These are phyloP conservation scores for Microplitis manilae DNA, from an alignment of 2,888 invertebrate genomes.

Conservation along the genomic window DNA sequence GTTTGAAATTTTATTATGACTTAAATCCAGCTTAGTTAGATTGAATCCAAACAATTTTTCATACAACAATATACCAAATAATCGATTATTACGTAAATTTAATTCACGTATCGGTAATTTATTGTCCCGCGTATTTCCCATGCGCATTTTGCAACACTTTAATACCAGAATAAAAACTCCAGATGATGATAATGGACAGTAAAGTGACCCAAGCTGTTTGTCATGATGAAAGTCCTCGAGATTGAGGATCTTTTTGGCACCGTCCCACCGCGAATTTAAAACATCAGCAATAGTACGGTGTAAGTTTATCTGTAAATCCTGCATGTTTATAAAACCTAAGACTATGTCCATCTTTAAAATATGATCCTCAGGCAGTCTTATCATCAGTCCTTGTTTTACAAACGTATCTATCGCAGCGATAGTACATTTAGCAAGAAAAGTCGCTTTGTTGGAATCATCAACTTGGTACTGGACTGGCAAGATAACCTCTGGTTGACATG, in stretches of 20 bases:
- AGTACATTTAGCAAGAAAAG: conserved; percentile 61
- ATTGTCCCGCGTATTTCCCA: conserved; percentile 53
- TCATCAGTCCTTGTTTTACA: conserved; percentile 57
- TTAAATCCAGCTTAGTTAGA: conserved; percentile 62
- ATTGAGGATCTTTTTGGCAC: conserved; percentile 58
- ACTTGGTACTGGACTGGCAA: conserved; percentile 61
- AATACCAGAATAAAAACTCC: conserved; percentile 60
- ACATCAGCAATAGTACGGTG: conserved; percentile 57
- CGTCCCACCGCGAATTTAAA: conserved; percentile 59
- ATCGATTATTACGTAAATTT: conserved; percentile 60
- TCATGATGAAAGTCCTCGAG: conserved; percentile 65
- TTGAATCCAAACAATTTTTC: conserved; percentile 64
- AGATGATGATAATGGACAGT: conserved; percentile 63
- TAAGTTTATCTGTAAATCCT: conserved; percentile 59
- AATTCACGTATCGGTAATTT: conserved; percentile 63
- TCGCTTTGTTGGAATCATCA: conserved; percentile 58
- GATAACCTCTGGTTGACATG: conserved; percentile 59
- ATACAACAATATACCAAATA: conserved; percentile 54
- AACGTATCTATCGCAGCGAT: conserved; percentile 59
- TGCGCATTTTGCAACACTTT: conserved; percentile 55
- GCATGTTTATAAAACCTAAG: conserved; percentile 58
- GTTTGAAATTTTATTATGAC: conserved; percentile 62
- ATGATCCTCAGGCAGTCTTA: conserved; percentile 54
- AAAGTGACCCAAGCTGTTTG: conserved; percentile 58
- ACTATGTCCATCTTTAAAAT: conserved; percentile 62